These are phyloP conservation scores for Caenorhabditis angaria DNA, from an alignment of 2,888 invertebrate genomes.

Conservation along the genomic window DNA sequence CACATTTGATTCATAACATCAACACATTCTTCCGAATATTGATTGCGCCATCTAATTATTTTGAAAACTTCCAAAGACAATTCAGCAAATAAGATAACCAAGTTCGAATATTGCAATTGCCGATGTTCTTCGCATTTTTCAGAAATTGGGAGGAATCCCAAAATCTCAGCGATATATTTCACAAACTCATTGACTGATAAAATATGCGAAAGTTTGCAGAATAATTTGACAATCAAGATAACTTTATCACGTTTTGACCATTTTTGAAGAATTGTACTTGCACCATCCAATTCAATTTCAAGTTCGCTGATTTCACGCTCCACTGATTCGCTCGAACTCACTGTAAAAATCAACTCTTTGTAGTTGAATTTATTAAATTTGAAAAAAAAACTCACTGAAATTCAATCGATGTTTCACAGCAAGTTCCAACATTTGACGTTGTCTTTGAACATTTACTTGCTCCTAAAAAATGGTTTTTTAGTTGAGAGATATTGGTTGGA, in stretches of 20 bases:
- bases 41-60: background rate
- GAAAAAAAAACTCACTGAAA: background rate
- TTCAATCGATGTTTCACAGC: background rate
- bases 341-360: background rate
- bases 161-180: background rate
- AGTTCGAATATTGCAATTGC: background rate
- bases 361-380: too few relatives aligned
- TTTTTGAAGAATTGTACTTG: background rate
- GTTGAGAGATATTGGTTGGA: too few relatives aligned
- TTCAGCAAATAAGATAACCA: background rate
- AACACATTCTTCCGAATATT: background rate
- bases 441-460: background rate
- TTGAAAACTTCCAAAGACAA: background rate
- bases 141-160: background rate
- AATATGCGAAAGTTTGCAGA: background rate
- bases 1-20: background rate
- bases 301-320: too few relatives aligned
- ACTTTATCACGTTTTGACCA: slow-evolving; percentile 3
- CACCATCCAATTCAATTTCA: background rate
- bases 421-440: background rate
- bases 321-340: background rate
- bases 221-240: background rate
- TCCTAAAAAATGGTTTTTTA: background rate
- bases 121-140: background rate
- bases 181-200: background rate